A percentile compares a stretch with the other conserved stretches of the same genome.
These are phyloP conservation scores for Hypselothyrea guttata DNA, from an alignment of 2,888 invertebrate species.

Conservation along the genomic window DNA sequence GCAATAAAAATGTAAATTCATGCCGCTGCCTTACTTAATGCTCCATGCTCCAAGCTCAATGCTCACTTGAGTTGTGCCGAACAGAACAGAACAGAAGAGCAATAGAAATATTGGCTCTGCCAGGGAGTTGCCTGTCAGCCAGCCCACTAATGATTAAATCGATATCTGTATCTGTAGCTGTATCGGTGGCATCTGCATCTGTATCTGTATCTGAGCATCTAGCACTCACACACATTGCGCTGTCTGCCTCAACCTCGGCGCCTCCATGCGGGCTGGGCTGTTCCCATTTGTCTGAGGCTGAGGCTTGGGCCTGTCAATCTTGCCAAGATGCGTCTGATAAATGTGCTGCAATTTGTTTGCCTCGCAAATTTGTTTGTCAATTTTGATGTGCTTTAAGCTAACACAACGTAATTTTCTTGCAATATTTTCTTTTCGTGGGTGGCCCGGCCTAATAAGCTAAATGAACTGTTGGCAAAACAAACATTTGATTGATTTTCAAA, in stretches of 20 bases:
- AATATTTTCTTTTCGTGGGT: too few relatives aligned
- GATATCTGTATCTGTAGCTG: slow-evolving; percentile 57
- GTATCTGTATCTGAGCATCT: slow-evolving; percentile 34
- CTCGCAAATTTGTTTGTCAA: slow-evolving; percentile 44
- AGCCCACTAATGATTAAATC: slow-evolving; percentile 71
- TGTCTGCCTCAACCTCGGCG: slow-evolving; percentile 8
- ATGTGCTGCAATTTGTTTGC: slow-evolving; percentile 44
- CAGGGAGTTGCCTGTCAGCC: slow-evolving; percentile 20
- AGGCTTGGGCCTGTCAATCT: slow-evolving; percentile 42
- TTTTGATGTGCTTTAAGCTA: slow-evolving; percentile 14
- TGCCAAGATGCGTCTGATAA: slow-evolving; percentile 35
- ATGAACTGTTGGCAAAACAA: slow-evolving; percentile 3
- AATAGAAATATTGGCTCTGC: slow-evolving; percentile 1
- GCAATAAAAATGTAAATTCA: slow-evolving; percentile 76
- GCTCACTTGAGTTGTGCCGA: slow-evolving; percentile 28
- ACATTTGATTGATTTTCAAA: slow-evolving; percentile 9
- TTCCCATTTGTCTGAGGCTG: slow-evolving; percentile 30
- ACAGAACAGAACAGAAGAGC: background rate
- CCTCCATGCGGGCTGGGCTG: too few relatives aligned
- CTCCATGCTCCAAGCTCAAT: slow-evolving; percentile 37
- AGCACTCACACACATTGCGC: slow-evolving; percentile 36
- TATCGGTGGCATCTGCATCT: slow-evolving; percentile 9
- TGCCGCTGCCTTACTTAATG: slow-evolving; percentile 20
- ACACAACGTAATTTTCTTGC: slow-evolving; percentile 4
- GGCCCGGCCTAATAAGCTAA: slow-evolving; percentile 32